Evolutionary conservation across 2,888 invertebrate genomes (phyloP), one percentile per base, ranked within the genome.

Genomic region (Metalampra italica): DNA sequence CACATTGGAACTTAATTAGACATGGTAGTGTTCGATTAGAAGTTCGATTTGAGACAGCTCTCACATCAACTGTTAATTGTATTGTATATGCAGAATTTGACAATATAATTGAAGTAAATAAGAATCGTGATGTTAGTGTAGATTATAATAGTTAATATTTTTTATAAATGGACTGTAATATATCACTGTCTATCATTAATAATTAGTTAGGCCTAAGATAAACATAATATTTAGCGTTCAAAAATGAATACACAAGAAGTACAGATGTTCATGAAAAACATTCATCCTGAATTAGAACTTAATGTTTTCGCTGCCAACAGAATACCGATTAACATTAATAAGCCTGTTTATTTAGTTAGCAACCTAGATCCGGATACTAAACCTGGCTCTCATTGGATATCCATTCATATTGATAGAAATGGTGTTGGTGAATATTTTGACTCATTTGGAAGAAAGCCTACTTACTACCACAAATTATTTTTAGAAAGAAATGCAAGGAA

Each of bases 341-440:
- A 1, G 5, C 48, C 39, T 12, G 15, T 44, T 34, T 48, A 40
- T 34, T 22, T 48, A 22, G 32, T 48, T 9, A 40, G 55, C 50
- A 59, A 60, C 51, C 50, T 59, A 34, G 57, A 58, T 39, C 44
- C 56, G 5, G 57, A 60, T 52, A 39, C 53, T 30, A 50, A 56
- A 22, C 58, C 60, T 22, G 57, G 57, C 7, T 60, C 60, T 30
- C 60, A 58, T 30, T 63, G 60, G 63, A 40, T 63, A 46, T 60
- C 57, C 34, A 50, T 54, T 29, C 41, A 50, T 48, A 53, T 53
- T 49, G 39, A 56, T 48, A 43, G 41, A 12, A 46, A 56, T 32
- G 49, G 51, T 38, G 30, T 56, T 36, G 56, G 55, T 9, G 46
- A 58, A 53, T 62, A 57, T 45, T 59, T 58, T 54, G 59, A 61